Conservation (phyloP, 2,113 vertebrate species). For the Caloenas nicobarica region DNA sequence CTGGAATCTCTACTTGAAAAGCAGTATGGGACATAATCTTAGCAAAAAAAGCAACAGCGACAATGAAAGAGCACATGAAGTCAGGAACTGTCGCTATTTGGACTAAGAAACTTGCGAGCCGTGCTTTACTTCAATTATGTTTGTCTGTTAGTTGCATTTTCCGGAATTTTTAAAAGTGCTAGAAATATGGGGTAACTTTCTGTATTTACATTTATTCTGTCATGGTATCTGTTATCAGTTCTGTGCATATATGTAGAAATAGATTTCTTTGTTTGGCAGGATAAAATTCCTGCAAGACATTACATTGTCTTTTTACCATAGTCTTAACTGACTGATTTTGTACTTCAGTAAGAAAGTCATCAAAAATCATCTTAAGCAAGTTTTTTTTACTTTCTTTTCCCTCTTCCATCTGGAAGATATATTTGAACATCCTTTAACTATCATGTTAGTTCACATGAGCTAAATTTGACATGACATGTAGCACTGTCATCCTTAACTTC, state of each 20-base stretch:
- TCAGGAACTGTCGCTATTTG: background rate
- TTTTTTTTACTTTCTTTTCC: background rate
- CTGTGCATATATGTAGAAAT: background rate
- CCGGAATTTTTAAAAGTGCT: background rate
- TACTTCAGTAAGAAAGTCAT: background rate
- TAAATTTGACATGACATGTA: constrained; percentile 33
- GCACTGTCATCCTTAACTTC: constrained; percentile 17
- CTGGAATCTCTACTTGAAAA: background rate
- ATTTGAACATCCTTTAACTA: constrained; percentile 13
- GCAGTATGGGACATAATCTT: background rate
- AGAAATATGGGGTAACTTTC: background rate
- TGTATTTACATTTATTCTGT: background rate
- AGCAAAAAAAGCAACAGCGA: background rate
- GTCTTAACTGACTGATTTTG: background rate
- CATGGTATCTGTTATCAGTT: background rate
- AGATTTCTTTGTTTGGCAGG: background rate
- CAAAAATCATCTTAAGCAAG: background rate
- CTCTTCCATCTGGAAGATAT: constrained; percentile 5
- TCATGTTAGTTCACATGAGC: constrained; percentile 3
- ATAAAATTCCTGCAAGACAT: background rate
- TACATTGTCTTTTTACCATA: background rate
- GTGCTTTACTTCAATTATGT: background rate
- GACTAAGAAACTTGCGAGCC: background rate
- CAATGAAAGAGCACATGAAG: background rate
- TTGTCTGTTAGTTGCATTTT: background rate